These are phyloP conservation scores for Spizella passerina DNA, from an alignment of 2,797 vertebrate species.

Conservation along the genomic window DNA sequence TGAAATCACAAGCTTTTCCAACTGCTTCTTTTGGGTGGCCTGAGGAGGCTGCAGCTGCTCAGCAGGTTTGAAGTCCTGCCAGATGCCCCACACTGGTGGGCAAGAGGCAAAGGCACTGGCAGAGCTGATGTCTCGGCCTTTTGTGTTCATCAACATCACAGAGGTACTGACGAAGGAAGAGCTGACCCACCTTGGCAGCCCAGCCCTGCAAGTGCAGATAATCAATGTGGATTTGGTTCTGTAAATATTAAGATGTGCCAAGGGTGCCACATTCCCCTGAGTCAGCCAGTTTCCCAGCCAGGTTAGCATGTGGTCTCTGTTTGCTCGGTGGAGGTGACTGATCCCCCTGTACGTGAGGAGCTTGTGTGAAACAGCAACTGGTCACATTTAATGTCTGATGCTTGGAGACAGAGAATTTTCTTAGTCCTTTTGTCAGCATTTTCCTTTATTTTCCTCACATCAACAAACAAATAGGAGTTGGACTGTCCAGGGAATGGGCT, in stretches of 20 bases:
- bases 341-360: background rate
- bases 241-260: conserved; percentile 36
- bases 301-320: background rate
- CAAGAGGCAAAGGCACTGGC: background rate
- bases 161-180: background rate
- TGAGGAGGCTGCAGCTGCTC: background rate
- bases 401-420: background rate
- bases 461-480: background rate
- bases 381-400: background rate
- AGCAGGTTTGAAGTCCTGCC: background rate
- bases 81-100: background rate
- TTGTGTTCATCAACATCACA: rapidly evolving
- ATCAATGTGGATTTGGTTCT: background rate
- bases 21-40: background rate
- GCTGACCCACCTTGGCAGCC: background rate
- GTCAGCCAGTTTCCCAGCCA: background rate
- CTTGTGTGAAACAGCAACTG: background rate
- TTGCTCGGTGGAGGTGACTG: background rate
- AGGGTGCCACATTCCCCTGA: background rate
- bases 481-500: background rate
- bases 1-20: background rate
- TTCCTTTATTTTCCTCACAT: background rate
- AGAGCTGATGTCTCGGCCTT: background rate
- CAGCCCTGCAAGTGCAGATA: background rate
- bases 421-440: background rate